Percentiles rank a stretch among this genome's conserved stretches.
These are phyloP conservation scores for Notechis scutatus DNA, from an alignment of 2,113 vertebrate genomes.

Conservation along the genomic window DNA sequence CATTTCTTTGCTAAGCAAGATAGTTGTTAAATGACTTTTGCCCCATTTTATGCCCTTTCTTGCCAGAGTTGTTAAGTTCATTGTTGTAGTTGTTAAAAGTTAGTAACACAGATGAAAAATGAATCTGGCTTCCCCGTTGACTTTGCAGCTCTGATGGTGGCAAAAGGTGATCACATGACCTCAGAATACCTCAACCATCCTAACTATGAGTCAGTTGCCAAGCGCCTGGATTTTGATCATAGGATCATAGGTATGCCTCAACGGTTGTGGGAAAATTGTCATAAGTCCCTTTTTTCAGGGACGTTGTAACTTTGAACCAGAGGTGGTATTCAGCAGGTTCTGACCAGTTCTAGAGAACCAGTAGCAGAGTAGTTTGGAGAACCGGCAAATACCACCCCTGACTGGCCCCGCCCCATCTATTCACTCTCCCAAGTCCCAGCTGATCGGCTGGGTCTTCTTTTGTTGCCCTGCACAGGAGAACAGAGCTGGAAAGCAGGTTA, in stretches of 20 bases:
- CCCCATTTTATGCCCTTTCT: background rate
- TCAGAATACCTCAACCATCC: background rate
- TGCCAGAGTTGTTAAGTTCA: background rate
- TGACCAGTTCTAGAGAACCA: no score
- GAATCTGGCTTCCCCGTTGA: background rate
- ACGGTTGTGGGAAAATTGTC: no score
- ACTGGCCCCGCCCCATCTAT: no score
- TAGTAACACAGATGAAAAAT: background rate
- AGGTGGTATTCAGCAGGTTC: no score
- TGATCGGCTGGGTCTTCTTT: no score
- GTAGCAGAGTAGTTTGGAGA: no score
- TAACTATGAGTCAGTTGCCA: background rate
- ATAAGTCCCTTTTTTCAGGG: background rate
- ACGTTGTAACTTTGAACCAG: background rate
- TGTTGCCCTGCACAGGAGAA: no score
- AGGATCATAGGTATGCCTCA: background rate
- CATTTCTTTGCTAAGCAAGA: background rate
- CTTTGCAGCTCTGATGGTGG: background rate
- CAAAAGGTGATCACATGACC: background rate
- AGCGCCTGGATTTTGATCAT: background rate
- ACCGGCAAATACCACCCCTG: no score
- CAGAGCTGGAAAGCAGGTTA: no score
- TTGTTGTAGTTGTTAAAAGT: background rate
- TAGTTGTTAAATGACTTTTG: background rate
- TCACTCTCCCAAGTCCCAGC: no score